These are phyloP conservation scores for Steromphala cineraria DNA, from an alignment of 2,888 invertebrate species.

Conservation along the genomic window DNA sequence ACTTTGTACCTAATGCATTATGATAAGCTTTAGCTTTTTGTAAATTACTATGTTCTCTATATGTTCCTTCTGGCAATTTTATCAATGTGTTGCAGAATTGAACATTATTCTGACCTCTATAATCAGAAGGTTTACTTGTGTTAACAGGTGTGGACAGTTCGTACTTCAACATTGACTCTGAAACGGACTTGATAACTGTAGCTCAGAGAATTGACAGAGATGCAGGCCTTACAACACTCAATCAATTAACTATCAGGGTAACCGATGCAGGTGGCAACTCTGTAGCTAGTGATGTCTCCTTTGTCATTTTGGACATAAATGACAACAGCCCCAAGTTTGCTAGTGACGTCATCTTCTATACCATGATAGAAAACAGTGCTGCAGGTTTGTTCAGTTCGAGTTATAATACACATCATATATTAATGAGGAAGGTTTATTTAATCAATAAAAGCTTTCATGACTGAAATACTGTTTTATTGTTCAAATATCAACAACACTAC, in stretches of 20 bases:
- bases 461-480: too few relatives aligned
- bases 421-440: too few relatives aligned
- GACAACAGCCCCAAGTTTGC: background rate
- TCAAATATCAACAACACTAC: too few relatives aligned
- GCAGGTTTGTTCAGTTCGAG: background rate
- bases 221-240: background rate
- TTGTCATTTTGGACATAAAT: conserved; percentile 12
- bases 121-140: too few relatives aligned
- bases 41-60: too few relatives aligned
- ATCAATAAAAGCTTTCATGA: too few relatives aligned
- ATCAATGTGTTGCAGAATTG: too few relatives aligned
- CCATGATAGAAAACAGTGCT: background rate
- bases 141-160: background rate
- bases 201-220: background rate
- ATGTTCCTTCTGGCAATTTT: too few relatives aligned
- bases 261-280: background rate
- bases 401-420: too few relatives aligned
- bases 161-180: background rate
- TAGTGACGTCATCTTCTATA: background rate
- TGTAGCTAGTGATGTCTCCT: background rate
- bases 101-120: too few relatives aligned
- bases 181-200: background rate
- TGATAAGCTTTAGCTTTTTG: too few relatives aligned
- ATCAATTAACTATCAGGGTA: background rate
- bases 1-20: background rate